Base-by-base conservation (phyloP, 2,888 invertebrate species). In the Oligia latruncula region DNA sequence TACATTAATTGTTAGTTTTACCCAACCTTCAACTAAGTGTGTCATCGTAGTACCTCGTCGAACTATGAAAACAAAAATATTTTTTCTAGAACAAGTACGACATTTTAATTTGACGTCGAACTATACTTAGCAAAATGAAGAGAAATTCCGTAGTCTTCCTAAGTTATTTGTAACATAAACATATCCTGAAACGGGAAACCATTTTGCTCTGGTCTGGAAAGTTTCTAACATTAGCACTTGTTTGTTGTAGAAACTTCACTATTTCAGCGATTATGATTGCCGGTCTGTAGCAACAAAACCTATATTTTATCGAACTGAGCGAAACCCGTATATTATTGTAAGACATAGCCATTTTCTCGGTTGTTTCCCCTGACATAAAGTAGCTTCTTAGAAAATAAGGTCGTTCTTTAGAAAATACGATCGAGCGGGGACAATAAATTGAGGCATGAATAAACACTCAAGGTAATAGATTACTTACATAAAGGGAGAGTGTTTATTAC, bases 401-500 rank as follows among this genome's bases (percentile, higher is more conserved):
- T 90, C 88, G 90, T 90, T 89, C 89, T 93, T 93, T 92, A 92
- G 90, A 92, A 93, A 93, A 93, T 93, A 93, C 93, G 92, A 90
- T 91, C 92, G 92, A 92, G 89, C 82, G 79, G 92, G 89, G 92
- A 93, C 92, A 93, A 93, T 93, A 93, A 93, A 94, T 93, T 92
- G 93, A 91, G 90, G 90, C 91, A 92, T 93, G 93, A 93, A 93
- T 93, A 93, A 92, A 93, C 92, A 93, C 92, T 92, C 90, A 81
- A 88, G 90, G 88, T 91, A 92, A 92, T 91, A 92, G 90, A 93
- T 93, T 93, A 92, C 91, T 90, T 88, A 89, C 83, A 67, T 80
- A 78, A 81, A 78, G 62, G 52, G 29, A 66, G 66, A 80, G 66
- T 85, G 83, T 87, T 87, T 83, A 82, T 81, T 81, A 81, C 70